phyloP scores from a whole-genome alignment of 2,888 invertebrate species.

The Athripsodes cinereus region DNA sequence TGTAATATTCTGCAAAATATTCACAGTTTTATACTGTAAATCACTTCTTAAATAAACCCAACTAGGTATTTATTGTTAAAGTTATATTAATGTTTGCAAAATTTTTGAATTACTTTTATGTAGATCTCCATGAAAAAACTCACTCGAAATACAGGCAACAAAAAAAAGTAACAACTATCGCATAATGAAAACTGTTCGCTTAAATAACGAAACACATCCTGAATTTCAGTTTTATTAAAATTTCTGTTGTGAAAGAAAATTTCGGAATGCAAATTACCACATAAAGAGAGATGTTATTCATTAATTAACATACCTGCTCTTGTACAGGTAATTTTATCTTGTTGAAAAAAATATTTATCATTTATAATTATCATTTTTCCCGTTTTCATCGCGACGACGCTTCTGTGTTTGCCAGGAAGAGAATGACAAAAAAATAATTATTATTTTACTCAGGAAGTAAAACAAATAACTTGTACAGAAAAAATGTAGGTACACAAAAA shows the following conservation, averaged over 20 bases:
- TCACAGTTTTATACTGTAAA: too few relatives aligned
- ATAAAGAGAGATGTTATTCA: slow-evolving; percentile 6
- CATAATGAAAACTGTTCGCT: neutral
- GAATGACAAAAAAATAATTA: too few relatives aligned
- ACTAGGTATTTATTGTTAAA: too few relatives aligned
- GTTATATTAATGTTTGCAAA: too few relatives aligned
- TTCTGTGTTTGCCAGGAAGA: neutral
- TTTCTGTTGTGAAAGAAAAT: slow-evolving; percentile 3
- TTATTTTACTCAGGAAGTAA: too few relatives aligned
- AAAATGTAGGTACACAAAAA: too few relatives aligned
- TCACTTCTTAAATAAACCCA: too few relatives aligned
- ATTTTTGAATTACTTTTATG: too few relatives aligned
- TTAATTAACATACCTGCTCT: slow-evolving; percentile 11
- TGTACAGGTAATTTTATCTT: neutral
- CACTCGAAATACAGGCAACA: too few relatives aligned
- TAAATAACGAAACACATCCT: neutral
- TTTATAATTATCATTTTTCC: neutral
- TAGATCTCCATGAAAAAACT: too few relatives aligned
- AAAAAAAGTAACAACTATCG: neutral
- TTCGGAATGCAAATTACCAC: slow-evolving; percentile 9
- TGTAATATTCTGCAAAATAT: too few relatives aligned
- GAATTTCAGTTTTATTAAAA: neutral
- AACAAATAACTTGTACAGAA: too few relatives aligned
- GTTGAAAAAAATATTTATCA: neutral
- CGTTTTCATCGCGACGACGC: neutral